Percentiles rank a stretch among this genome's conserved stretches.
These are phyloP conservation scores for Standfussiana lucernea DNA, from an alignment of 2,888 invertebrate genomes.

Conservation along the genomic window DNA sequence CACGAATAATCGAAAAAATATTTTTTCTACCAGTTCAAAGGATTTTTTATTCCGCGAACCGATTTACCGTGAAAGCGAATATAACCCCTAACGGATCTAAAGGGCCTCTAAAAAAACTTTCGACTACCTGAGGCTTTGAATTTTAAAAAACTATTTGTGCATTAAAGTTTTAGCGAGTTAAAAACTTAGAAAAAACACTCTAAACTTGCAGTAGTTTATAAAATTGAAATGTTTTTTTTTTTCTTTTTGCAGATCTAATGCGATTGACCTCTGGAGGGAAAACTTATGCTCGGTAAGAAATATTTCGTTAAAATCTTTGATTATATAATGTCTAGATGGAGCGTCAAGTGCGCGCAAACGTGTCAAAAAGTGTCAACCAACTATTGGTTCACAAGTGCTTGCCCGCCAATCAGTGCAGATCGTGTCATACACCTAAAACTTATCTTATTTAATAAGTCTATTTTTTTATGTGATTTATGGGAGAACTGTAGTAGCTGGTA, in stretches of 20 bases:
- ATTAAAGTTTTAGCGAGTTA: slow-evolving; percentile 73
- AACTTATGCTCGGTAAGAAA: slow-evolving; percentile 55
- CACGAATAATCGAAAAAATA: slow-evolving; percentile 74
- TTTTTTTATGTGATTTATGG: no score
- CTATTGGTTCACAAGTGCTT: no score
- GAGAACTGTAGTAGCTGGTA: no score
- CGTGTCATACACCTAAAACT: no score
- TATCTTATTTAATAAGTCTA: no score
- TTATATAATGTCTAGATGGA: no score
- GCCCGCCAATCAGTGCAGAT: no score
- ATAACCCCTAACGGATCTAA: slow-evolving; percentile 78
- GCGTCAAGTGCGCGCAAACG: no score
- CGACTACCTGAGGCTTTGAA: slow-evolving; percentile 77
- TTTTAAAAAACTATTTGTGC: slow-evolving; percentile 71
- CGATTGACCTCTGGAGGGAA: background rate
- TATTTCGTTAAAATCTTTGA: no score
- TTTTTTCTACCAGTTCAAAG: slow-evolving; percentile 81
- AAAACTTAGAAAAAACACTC: slow-evolving; percentile 57
- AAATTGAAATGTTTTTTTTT: slow-evolving; percentile 11
- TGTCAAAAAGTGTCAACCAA: no score
- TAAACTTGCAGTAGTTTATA: background rate
- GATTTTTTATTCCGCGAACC: slow-evolving; percentile 74
- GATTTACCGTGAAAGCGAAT: slow-evolving; percentile 86
- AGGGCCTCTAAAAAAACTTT: slow-evolving; percentile 77
- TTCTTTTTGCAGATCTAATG: slow-evolving; percentile 60